These are phyloP conservation scores for Paradisaea rubra DNA, from an alignment of 2,113 vertebrate species.

Conservation along the genomic window DNA sequence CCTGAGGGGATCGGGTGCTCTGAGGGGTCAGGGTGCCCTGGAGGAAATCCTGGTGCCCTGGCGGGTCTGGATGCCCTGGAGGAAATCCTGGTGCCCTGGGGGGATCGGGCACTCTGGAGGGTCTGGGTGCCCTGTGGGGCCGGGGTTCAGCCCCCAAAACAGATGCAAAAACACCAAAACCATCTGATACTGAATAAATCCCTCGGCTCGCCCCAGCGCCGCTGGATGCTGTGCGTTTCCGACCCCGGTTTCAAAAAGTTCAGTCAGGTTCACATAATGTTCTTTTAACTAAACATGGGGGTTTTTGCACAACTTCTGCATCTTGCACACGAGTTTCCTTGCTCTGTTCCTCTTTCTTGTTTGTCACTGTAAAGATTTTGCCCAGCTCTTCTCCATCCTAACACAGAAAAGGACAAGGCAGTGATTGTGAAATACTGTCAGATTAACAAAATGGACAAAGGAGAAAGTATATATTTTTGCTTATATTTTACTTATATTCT, in stretches of 20 bases:
- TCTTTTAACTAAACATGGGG: not conserved
- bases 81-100: not conserved
- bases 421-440: not conserved
- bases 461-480: not conserved
- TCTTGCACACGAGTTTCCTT: not conserved
- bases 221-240: fast-evolving
- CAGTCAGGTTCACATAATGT: fast-evolving
- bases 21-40: not conserved
- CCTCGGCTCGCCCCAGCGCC: fast-evolving
- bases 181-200: not conserved
- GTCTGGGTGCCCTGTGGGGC: not conserved
- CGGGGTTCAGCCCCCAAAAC: not conserved
- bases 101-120: not conserved
- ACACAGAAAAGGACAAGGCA: not conserved
- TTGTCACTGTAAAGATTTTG: not conserved
- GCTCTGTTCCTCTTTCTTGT: not conserved
- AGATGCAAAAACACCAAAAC: fast-evolving
- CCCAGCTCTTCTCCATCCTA: not conserved
- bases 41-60: not conserved
- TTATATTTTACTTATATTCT: not conserved
- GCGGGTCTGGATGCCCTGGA: not conserved
- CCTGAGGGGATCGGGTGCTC: not conserved
- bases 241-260: fast-evolving
- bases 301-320: not conserved
- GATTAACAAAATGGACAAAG: not conserved